Evolutionary conservation across 2,888 invertebrate genomes (phyloP).

Genomic region (Sipunculus nudus): DNA sequence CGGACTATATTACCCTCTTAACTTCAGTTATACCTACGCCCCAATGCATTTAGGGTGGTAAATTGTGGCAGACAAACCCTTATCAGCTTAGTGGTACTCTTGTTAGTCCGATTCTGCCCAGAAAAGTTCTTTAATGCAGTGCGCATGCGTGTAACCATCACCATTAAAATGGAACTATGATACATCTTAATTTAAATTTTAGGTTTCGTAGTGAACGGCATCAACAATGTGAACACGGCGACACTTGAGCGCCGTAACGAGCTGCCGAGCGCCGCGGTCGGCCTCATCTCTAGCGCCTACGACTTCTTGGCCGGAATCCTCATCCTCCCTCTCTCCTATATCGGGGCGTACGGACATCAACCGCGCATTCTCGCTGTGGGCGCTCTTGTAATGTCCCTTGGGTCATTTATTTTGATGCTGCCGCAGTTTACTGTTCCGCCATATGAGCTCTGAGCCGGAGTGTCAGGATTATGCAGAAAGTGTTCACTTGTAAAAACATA

Average conservation of each 20-base stretch:
- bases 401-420: conserved; percentile 78
- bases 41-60: too few species aligned
- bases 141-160: too few species aligned
- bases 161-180: too few species aligned
- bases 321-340: conserved; percentile 74
- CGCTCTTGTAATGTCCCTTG: conserved; percentile 75
- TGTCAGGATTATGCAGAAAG: too few species aligned
- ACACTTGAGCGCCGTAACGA: conserved; percentile 56
- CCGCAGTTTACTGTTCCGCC: conserved; percentile 81
- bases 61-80: too few species aligned
- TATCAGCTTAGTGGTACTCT: too few species aligned
- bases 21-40: too few species aligned
- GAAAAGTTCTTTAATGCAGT: too few species aligned
- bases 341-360: conserved; percentile 72
- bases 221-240: conserved; percentile 60
- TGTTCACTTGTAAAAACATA: too few species aligned
- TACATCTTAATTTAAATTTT: conserved; percentile 1
- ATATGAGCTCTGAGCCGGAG: not conserved
- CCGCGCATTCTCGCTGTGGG: conserved; percentile 76
- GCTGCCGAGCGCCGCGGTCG: conserved; percentile 54
- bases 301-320: conserved; percentile 58
- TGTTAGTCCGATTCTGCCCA: too few species aligned
- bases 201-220: conserved; percentile 62
- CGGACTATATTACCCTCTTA: too few species aligned
- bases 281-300: conserved; percentile 56